These are phyloP conservation scores for Alfaro cultratus DNA, from an alignment of 2,797 vertebrate genomes.

Conservation along the genomic window DNA sequence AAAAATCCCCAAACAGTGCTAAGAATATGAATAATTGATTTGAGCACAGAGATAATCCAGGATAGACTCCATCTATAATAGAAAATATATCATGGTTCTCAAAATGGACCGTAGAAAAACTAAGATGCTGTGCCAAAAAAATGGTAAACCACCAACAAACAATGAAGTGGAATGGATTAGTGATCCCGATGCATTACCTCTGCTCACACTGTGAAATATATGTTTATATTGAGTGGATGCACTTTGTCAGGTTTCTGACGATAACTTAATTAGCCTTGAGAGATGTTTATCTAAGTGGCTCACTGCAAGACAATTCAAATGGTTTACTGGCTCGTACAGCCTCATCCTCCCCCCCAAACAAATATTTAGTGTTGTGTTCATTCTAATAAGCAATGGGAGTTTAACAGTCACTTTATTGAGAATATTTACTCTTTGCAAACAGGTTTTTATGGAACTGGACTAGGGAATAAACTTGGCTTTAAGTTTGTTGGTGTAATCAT, in stretches of 20 bases:
- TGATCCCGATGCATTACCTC: background rate
- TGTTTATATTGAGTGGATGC: background rate
- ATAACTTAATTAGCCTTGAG: no score
- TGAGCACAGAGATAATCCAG: constrained; percentile 8
- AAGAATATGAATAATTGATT: constrained; percentile 29
- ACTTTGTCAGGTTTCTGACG: background rate
- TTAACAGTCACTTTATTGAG: background rate
- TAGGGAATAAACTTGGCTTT: background rate
- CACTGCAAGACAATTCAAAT: constrained; percentile 2
- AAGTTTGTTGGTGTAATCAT: background rate
- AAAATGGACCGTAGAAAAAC: background rate
- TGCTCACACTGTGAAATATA: background rate
- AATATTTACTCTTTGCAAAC: background rate
- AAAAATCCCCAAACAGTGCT: constrained; percentile 20
- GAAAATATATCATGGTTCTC: constrained; percentile 12
- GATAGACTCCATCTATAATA: background rate
- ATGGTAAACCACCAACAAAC: background rate
- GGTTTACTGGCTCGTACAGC: background rate
- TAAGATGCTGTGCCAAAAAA: background rate
- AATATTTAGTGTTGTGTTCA: background rate
- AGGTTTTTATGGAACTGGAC: background rate
- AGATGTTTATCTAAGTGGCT: constrained; percentile 1
- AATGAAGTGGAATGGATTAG: background rate
- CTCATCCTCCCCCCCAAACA: background rate
- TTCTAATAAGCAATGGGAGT: background rate